phyloP scores from a whole-genome alignment of 2,888 invertebrate species.

The Teleogryllus oceanicus region DNA sequence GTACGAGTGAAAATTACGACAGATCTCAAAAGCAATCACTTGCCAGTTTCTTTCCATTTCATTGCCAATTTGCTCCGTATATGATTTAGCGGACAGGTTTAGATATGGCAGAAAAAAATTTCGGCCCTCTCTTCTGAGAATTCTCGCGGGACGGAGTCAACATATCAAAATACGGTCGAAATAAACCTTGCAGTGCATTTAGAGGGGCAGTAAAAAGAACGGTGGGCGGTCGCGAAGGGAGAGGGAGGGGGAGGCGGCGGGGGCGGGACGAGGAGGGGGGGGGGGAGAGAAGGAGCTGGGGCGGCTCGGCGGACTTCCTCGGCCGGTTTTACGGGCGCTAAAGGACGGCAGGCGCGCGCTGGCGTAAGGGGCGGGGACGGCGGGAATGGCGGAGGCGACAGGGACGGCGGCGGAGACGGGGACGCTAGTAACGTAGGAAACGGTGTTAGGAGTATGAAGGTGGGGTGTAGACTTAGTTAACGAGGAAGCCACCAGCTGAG shows the following conservation, averaged over 20 bases:
- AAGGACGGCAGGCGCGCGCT: background rate
- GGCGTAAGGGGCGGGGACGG: background rate
- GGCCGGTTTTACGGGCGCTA: conserved; percentile 1
- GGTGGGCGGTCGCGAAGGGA: background rate
- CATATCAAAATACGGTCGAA: conserved; percentile 18
- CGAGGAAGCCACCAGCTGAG: too few relatives aligned
- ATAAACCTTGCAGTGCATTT: background rate
- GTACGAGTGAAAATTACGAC: too few relatives aligned
- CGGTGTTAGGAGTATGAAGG: background rate
- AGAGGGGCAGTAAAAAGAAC: conserved; percentile 6
- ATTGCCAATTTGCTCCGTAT: too few relatives aligned
- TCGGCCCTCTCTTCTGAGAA: background rate
- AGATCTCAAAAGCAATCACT: too few relatives aligned
- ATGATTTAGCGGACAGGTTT: too few relatives aligned
- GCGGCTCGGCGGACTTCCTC: background rate
- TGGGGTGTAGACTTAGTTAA: background rate
- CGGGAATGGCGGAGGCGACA: background rate
- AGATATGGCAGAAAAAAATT: too few relatives aligned
- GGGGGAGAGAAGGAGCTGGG: background rate
- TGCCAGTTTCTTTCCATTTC: too few relatives aligned
- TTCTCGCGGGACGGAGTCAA: background rate
- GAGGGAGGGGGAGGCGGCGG: background rate
- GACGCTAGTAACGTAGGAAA: background rate
- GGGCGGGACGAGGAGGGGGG: background rate
- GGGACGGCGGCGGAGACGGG: background rate